Evolutionary conservation across 2,113 vertebrate genomes (phyloP), one percentile per base, ranked within the genome.

Genomic region (Otocyon megalotis): DNA sequence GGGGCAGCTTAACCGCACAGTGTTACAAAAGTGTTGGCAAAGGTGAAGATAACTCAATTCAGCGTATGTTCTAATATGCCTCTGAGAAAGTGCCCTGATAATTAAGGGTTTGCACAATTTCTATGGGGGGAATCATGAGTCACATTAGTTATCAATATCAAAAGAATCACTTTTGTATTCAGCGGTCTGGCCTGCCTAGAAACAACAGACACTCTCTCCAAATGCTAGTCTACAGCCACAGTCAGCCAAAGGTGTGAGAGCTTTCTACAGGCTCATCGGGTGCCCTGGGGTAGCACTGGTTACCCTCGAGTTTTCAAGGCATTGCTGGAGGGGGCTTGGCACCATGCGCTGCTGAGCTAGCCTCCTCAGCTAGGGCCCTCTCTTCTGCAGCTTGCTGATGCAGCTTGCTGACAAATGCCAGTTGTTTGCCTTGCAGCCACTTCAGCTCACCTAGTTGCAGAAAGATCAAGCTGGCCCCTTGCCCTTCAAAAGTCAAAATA

Each of bases 141-240:
- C 96, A 97, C 92, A 56, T 97, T 98, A 97, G 97, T 98, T 98
- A 96, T 84, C 97, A 98, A 97, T 98, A 98, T 98, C 94, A 96
- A 97, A 98, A 98, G 97, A 94, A 35, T 91, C 90, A 96, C 96
- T 98, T 97, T 97, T 97, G 95, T 95, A 80, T 94, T 98, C 37
- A 3, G 67, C 93, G 71, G 88, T 71, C 84, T 93, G 91, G 76
- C 72, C 65, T n/a, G 80, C 11, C 81, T 97, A 74, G 96, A 80
- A 94, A 97, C 86, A 96, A 97, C 28, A 93, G 96, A 96, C 88
- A 90, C n/a, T 96, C 85, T 85, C 90, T 97, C 50, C 90, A 83
- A 97, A 43, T 0, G 43, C 84, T 95, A 74, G 60, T 77, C 89
- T 92, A 94, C 32, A 94, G 74, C 37, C 60, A 71, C 58, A 58